Conservation (phyloP, 2,113 vertebrate genomes). For the Antigone vipio region DNA sequence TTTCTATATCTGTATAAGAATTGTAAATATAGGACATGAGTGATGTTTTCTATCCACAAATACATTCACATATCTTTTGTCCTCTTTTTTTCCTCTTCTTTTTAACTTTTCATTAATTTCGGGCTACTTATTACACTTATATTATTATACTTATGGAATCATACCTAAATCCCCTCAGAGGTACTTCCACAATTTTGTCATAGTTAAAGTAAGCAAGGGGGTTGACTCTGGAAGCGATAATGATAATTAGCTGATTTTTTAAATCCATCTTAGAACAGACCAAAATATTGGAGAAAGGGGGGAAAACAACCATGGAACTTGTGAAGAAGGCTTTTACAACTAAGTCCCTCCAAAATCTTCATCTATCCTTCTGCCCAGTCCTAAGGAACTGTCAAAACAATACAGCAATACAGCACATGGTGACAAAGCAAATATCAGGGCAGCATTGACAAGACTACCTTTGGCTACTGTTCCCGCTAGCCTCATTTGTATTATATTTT, state of each 20-base stretch:
- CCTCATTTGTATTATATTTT: neutral
- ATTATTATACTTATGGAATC: neutral
- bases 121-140: neutral
- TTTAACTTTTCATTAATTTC: neutral
- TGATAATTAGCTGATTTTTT: neutral
- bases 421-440: neutral
- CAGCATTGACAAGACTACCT: neutral
- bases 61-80: neutral
- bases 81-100: neutral
- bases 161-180: neutral
- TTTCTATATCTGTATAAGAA: neutral
- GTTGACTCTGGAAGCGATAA: neutral
- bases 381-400: neutral
- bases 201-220: neutral
- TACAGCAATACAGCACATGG: neutral
- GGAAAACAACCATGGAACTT: rapidly evolving
- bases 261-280: neutral
- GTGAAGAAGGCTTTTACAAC: neutral
- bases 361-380: neutral
- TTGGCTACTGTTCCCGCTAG: neutral
- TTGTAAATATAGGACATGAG: neutral
- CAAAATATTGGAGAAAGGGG: neutral
- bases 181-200: neutral
- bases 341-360: neutral
- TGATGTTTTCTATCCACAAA: neutral